Evolutionary conservation across 1,140 invertebrate species (phyloP).

Genomic region (Manduca sexta): DNA sequence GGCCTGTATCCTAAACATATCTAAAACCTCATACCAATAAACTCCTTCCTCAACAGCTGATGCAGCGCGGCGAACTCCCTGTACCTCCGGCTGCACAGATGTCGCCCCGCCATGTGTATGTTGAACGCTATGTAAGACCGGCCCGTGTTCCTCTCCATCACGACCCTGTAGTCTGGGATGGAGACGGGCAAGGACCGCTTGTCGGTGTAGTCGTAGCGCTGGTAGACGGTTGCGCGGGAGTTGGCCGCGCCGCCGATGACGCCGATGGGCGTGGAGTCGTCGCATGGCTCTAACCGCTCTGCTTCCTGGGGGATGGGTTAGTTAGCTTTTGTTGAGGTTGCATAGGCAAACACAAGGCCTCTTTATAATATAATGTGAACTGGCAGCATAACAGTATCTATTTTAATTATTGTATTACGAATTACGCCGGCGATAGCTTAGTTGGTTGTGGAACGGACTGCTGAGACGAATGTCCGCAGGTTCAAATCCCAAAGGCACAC

Average conservation of each 20-base stretch:
- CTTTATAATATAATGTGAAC: too few species aligned
- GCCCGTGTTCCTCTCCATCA: conserved; percentile 81
- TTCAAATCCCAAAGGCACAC: too few species aligned
- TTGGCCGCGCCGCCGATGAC: conserved; percentile 75
- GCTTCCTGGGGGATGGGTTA: conserved; percentile 79
- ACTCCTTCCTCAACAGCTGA: conserved; percentile 94
- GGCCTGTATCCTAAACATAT: too few species aligned
- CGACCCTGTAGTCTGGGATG: conserved; percentile 82
- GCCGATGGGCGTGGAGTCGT: conserved; percentile 91
- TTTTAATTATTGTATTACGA: too few species aligned
- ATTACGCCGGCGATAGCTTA: too few species aligned
- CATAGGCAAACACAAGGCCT: too few species aligned
- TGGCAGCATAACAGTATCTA: too few species aligned
- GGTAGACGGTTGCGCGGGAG: conserved; percentile 52
- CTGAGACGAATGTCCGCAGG: too few species aligned
- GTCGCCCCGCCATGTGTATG: conserved; percentile 98
- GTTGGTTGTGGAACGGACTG: too few species aligned
- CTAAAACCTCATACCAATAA: conserved; percentile 78
- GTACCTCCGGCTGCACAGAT: conserved; percentile 96
- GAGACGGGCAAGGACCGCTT: conserved; percentile 98
- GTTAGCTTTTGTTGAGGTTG: too few species aligned
- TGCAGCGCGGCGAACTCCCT: conserved; percentile 95
- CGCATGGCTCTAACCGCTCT: conserved; percentile 88
- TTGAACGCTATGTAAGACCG: conserved; percentile 98
- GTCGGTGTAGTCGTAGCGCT: conserved; percentile 92